Conservation (phyloP, 2,888 invertebrate species). For the Tiliacea aurago region DNA sequence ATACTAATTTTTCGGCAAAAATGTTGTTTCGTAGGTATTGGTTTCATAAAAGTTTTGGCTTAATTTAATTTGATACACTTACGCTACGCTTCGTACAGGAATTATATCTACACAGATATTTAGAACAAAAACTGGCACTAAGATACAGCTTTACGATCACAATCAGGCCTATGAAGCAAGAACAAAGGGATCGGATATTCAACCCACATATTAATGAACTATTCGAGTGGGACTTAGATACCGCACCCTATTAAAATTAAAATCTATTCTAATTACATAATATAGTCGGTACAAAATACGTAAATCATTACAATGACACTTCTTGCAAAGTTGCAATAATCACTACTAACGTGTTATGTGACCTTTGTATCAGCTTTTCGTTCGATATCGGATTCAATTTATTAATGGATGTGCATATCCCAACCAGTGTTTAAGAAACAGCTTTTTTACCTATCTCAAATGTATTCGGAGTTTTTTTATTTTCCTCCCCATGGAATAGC, state of each 20-base stretch:
- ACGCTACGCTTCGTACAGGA: conserved; percentile 48
- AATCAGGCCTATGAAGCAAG: conserved; percentile 61
- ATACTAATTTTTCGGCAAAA: conserved; percentile 39
- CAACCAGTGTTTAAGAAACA: conserved; percentile 19
- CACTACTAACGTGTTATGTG: conserved; percentile 45
- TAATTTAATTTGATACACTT: conserved; percentile 51
- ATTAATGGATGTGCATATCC: not conserved
- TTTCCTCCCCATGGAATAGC: conserved; percentile 36
- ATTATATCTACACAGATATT: conserved; percentile 43
- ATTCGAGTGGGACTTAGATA: conserved; percentile 32
- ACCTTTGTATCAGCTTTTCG: conserved; percentile 45
- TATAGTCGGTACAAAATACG: conserved; percentile 22
- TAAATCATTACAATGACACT: conserved; percentile 37
- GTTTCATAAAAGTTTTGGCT: conserved; percentile 41
- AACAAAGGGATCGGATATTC: conserved; percentile 54
- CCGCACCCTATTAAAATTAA: conserved; percentile 47
- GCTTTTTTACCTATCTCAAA: not conserved
- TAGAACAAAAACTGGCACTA: conserved; percentile 59
- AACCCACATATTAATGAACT: conserved; percentile 47
- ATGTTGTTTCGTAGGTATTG: conserved; percentile 32
- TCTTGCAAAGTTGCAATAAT: conserved; percentile 17
- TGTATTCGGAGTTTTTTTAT: conserved; percentile 23
- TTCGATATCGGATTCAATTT: conserved; percentile 31
- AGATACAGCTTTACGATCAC: conserved; percentile 59
- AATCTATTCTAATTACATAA: conserved; percentile 37